Base-by-base conservation (phyloP, 2,113 vertebrate genomes). In the Gorsachius goisagi region DNA sequence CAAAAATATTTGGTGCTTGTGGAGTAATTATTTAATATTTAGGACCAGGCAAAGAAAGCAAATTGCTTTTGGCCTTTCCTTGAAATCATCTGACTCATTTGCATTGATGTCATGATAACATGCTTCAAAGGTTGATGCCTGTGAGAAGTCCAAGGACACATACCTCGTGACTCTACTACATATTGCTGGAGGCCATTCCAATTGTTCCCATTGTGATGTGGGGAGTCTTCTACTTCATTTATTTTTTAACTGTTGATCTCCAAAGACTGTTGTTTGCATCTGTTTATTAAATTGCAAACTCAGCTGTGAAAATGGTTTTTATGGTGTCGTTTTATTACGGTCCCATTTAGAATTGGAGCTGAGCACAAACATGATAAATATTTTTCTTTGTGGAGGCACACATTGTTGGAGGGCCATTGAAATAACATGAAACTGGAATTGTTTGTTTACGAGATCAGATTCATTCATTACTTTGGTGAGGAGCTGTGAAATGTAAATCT, bases 401-500 rank as follows among this genome's bases (percentile, higher is more conserved):
- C 97, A 85, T 83, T 94, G 85, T 88, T 95, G 95, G 97, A 97
- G 97, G 97, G 96, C 97, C 97, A 89, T 85, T 69, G 97, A 95
- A 97, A 98, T 95, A 97, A 97, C 93, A 97, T 82, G 96, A 81
- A 97, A 95, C 63, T 91, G 92, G 96, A 95, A 96, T 91, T 96
- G 64, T 98, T 98, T 98, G 97, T 98, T 98, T 98, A 97, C 49
- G 95, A 97, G 98, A 96, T 95, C 97, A 80, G 85, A 96, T 98
- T 95, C 97, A 96, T 97, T 98, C 97, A 97, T 97, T 97, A 92
- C 97, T 98, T 94, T 92, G 94, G 97, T 89, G 93, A 97, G 97
- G 98, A 98, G 93, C 98, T 98, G 98, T 97, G 98, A 98, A 98
- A 98, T 98, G 98, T 98, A 97, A 98, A 97, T 98, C 95, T 95